phyloP scores from a whole-genome alignment of 2,113 vertebrate genomes.

The Ardeotis arabs region DNA sequence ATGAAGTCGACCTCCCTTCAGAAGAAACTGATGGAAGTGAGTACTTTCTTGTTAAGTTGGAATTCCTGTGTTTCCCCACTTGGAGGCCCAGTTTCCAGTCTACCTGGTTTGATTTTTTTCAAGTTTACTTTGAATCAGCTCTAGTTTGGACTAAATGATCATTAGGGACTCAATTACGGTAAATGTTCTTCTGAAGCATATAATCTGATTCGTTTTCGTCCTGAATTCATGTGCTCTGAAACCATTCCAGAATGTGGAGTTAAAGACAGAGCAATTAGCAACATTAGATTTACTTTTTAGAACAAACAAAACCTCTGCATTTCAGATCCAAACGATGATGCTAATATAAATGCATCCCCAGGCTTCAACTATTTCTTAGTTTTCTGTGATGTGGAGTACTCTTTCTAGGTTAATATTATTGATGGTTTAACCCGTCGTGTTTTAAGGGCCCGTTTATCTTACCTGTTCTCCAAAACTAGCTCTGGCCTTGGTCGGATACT shows the following conservation, averaged over 20 bases:
- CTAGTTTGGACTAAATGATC: background rate
- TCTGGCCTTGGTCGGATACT: background rate
- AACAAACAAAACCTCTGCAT: background rate
- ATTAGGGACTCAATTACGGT: background rate
- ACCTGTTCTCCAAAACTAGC: background rate
- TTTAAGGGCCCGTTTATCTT: background rate
- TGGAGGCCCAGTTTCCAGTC: background rate
- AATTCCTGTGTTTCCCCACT: background rate
- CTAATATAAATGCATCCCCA: background rate
- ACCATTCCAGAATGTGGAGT: background rate
- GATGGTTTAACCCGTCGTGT: background rate
- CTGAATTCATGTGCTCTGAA: background rate
- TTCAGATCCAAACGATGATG: background rate
- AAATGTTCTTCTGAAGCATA: background rate
- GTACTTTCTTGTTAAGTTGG: background rate
- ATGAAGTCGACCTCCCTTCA: conserved; percentile 84
- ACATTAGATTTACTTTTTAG: background rate
- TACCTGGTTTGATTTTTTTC: background rate
- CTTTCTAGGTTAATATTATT: background rate
- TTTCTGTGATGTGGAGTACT: background rate
- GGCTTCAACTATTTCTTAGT: background rate
- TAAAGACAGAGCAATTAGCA: background rate
- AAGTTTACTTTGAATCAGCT: background rate
- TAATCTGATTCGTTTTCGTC: background rate
- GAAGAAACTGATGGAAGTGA: conserved; percentile 90